Base-by-base conservation (phyloP, 2,113 vertebrate genomes). In the Pterocles orientalis region DNA sequence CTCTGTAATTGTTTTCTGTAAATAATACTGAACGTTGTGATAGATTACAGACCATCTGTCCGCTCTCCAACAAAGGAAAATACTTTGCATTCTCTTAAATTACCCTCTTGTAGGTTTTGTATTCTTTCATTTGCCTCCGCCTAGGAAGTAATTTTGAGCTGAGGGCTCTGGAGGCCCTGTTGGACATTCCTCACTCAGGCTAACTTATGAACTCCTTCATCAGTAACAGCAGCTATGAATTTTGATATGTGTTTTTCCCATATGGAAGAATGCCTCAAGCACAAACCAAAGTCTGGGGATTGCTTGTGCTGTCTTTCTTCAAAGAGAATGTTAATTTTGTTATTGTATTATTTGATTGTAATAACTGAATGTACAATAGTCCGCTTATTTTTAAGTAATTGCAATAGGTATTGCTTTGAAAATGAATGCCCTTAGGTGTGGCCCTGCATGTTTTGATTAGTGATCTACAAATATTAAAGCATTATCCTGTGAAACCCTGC, bases 1-100 rank as follows among this genome's bases (percentile, higher is more conserved):
- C 61, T 91, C 77, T 57, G 48, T 79, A 91, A 78, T 84, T 95
- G 61, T 89, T 91, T 94, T 87, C 81, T 87, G 86, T 88, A 87
- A 92, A 72, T 92, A 91, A 75, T 60, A 50, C n/a, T 62, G 86
- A 83, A 61, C 26, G 4, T 68, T 71, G n/a, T 84, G 71, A 28
- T 90, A 75, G 51, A 28, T 83, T 18, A 75, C 36, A 36, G 36
- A 36, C 56, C 6, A 18, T 77, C 58, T 92, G 64, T 36, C 77
- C 85, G 51, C 33, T 84, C 41, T 92, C 73, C 65, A 75, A 57
- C 81, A 76, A 83, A 45, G 65, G 29, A 87, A 91, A 92, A 79
- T 89, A 61, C 39, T 72, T 82, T 3, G 2, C 47, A 17, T 76
- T 78, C 57, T 69, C 33, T 48, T 50, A 85, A 92, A 89, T 85